phyloP scores from a whole-genome alignment of 92 coral and sea anemone species.

The Diadumene lineata region DNA sequence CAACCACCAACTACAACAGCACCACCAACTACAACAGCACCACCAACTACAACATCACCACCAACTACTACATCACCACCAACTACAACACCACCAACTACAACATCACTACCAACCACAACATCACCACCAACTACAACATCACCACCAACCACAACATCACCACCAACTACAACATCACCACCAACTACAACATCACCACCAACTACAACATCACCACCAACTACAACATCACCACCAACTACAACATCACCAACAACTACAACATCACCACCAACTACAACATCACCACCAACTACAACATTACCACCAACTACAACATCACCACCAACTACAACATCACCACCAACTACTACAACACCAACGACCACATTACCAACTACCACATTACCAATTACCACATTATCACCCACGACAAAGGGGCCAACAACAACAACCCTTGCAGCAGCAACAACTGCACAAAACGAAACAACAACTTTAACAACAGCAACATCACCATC shows the following conservation, averaged over 20 bases:
- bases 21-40: background rate
- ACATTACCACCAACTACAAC: background rate
- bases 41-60: background rate
- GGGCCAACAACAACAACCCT: no score
- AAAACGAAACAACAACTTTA: no score
- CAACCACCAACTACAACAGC: background rate
- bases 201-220: background rate
- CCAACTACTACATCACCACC: background rate
- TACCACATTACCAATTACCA: background rate
- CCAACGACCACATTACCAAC: background rate
- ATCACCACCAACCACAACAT: conserved; percentile 4
- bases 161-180: background rate
- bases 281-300: background rate
- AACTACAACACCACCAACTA: background rate
- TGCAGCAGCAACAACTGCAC: conserved; percentile 7
- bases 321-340: background rate
- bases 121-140: background rate
- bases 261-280: background rate
- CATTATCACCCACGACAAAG: background rate
- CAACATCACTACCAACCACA: background rate
- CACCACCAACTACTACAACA: background rate
- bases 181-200: background rate
- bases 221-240: background rate
- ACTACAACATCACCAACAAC: background rate
- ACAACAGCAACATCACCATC: no score